Percentiles rank a stretch among this genome's conserved stretches.
Evolutionary conservation across 2,113 vertebrate genomes (phyloP).

Genomic region (Alosa alosa): DNA sequence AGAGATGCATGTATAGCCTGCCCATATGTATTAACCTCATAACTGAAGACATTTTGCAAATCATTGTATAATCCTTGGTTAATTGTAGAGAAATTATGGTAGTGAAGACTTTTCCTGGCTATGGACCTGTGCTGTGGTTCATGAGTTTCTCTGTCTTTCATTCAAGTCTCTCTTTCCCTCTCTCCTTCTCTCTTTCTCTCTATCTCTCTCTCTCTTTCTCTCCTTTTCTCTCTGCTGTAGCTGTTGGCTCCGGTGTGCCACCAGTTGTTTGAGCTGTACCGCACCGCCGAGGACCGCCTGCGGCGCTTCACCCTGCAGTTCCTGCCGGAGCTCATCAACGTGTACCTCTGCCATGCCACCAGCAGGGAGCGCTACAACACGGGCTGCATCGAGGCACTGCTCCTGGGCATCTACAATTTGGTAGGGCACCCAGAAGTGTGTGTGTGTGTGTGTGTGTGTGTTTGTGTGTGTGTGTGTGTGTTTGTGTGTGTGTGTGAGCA

Average conservation of each 20-base stretch:
- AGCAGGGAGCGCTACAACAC: conserved; percentile 94
- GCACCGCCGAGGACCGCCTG: conserved; percentile 89
- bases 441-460: neutral
- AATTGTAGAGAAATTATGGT: too few relatives aligned
- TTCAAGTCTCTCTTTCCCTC: too few relatives aligned
- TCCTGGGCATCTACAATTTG: conserved; percentile 97
- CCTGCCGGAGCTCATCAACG: conserved; percentile 93
- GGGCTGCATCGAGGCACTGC: conserved; percentile 93
- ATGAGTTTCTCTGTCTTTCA: too few relatives aligned
- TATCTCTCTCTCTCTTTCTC: too few relatives aligned
- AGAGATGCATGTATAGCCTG: too few relatives aligned
- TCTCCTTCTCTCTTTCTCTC: too few relatives aligned
- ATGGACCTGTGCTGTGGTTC: too few relatives aligned
- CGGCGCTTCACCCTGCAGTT: conserved; percentile 96
- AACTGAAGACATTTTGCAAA: too few relatives aligned
- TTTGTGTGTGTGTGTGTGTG: neutral
- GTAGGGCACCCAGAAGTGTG: conserved; percentile 66
- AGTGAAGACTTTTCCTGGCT: too few relatives aligned
- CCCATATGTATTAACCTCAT: too few relatives aligned
- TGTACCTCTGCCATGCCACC: conserved; percentile 88
- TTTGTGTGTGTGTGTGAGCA: neutral
- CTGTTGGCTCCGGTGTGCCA: conserved; percentile 98
- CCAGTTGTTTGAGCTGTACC: conserved; percentile 95
- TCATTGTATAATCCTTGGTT: too few relatives aligned
- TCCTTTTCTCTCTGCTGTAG: conserved; percentile 60